Percentiles rank a stretch among this genome's conserved stretches.
Conservation (phyloP, 2,113 vertebrate species). For the Melanerpes formicivorus region DNA sequence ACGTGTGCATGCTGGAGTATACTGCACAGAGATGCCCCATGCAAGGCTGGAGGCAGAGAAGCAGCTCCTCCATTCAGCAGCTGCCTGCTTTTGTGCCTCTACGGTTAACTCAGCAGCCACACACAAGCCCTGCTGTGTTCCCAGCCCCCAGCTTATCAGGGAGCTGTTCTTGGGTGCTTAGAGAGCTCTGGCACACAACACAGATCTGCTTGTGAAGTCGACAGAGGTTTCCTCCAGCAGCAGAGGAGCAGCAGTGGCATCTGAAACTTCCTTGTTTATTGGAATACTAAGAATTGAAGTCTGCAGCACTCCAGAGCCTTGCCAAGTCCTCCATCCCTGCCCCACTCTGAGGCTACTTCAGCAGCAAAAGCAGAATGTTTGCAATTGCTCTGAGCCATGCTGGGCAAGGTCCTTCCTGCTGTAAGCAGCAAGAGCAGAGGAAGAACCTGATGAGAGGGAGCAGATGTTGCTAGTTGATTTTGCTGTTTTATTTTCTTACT, state of each 20-base stretch:
- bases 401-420: neutral
- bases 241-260: neutral
- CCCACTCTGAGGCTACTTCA: neutral
- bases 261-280: neutral
- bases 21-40: neutral
- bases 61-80: neutral
- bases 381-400: constrained; percentile 4
- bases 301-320: neutral
- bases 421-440: constrained; percentile 31
- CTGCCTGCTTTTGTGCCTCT: neutral
- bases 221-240: neutral
- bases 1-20: neutral
- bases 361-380: neutral
- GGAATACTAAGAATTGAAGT: neutral
- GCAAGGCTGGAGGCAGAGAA: neutral
- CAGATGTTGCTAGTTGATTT: constrained; percentile 34
- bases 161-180: neutral
- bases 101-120: neutral
- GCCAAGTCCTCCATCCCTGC: neutral
- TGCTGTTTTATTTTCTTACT: constrained; percentile 11
- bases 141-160: neutral
- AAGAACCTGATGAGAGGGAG: constrained; percentile 26
- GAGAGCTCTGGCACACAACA: neutral
- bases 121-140: neutral
- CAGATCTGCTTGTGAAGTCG: neutral